A percentile compares a stretch with the other conserved stretches of the same genome.
phyloP scores from a whole-genome alignment of 2,888 invertebrate species.

The Papilio elwesi region DNA sequence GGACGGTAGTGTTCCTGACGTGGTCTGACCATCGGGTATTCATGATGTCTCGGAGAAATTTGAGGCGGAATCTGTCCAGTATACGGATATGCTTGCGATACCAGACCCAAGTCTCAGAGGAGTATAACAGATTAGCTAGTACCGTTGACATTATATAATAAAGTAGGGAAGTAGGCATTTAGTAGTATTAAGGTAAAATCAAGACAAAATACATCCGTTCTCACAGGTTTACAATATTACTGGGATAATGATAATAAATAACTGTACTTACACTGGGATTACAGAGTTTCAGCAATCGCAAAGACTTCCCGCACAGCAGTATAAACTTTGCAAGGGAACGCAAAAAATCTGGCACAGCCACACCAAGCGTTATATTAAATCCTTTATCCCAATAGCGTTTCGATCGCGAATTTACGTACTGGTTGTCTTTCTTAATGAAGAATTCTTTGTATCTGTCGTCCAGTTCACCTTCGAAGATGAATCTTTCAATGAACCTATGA shows the following conservation, averaged over 20 bases:
- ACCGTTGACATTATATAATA: too few species aligned
- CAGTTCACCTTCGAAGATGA: slow-evolving; percentile 93
- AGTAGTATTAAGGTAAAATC: too few species aligned
- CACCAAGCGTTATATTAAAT: slow-evolving; percentile 78
- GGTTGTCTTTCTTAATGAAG: slow-evolving; percentile 89
- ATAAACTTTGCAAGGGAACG: slow-evolving; percentile 86
- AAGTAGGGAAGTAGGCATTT: too few species aligned
- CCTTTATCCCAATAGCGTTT: slow-evolving; percentile 88
- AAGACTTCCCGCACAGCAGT: slow-evolving; percentile 89
- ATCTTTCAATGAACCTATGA: slow-evolving; percentile 89
- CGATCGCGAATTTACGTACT: slow-evolving; percentile 86
- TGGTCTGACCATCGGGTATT: too few species aligned
- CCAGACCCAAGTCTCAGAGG: too few species aligned
- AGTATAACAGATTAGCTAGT: too few species aligned
- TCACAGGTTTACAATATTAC: too few species aligned
- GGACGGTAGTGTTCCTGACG: too few species aligned
- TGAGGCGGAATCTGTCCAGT: too few species aligned
- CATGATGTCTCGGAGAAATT: too few species aligned
- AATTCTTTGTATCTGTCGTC: slow-evolving; percentile 93
- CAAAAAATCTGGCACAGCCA: slow-evolving; percentile 88
- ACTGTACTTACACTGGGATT: slow-evolving; percentile 86
- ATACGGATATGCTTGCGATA: too few species aligned
- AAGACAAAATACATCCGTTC: too few species aligned
- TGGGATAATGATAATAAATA: not conserved
- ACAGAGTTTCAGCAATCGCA: slow-evolving; percentile 88